A percentile compares a stretch with the other conserved stretches of the same genome.
Evolutionary conservation across 2,113 vertebrate species (phyloP).

Genomic region (Antigone vipio): DNA sequence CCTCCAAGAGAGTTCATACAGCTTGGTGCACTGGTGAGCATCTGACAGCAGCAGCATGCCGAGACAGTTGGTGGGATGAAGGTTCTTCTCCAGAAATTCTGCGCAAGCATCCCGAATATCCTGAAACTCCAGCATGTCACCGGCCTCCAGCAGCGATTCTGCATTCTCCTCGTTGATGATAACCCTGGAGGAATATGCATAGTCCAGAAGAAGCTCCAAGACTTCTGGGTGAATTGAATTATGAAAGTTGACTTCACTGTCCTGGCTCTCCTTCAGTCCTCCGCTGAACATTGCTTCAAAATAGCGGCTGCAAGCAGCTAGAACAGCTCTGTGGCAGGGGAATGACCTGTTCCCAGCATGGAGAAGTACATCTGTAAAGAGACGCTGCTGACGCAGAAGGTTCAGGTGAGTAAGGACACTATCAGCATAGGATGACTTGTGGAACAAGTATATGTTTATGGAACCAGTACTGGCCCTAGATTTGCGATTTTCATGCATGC

Average conservation of each 20-base stretch:
- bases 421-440: constrained; percentile 85
- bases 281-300: constrained; percentile 86
- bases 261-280: constrained; percentile 83
- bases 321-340: constrained; percentile 81
- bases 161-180: constrained; percentile 85
- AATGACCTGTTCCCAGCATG: constrained; percentile 81
- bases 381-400: constrained; percentile 81
- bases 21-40: constrained; percentile 82
- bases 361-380: constrained; percentile 83
- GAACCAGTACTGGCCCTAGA: constrained; percentile 83
- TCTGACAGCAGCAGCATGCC: constrained; percentile 83
- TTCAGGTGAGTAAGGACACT: constrained; percentile 83
- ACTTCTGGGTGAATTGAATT: constrained; percentile 83
- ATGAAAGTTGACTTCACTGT: constrained; percentile 84
- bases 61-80: constrained; percentile 83
- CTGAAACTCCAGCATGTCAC: constrained; percentile 84
- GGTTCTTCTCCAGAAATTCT: constrained; percentile 83
- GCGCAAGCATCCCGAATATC: constrained; percentile 85
- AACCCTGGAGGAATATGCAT: constrained; percentile 82
- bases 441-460: constrained; percentile 84
- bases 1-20: constrained; percentile 82
- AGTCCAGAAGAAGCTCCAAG: constrained; percentile 82
- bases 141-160: constrained; percentile 79
- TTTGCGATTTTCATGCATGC: constrained; percentile 84
- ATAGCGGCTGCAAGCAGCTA: constrained; percentile 83